phyloP scores from a whole-genome alignment of 2,797 vertebrate species.

The Protonibea diacanthus region DNA sequence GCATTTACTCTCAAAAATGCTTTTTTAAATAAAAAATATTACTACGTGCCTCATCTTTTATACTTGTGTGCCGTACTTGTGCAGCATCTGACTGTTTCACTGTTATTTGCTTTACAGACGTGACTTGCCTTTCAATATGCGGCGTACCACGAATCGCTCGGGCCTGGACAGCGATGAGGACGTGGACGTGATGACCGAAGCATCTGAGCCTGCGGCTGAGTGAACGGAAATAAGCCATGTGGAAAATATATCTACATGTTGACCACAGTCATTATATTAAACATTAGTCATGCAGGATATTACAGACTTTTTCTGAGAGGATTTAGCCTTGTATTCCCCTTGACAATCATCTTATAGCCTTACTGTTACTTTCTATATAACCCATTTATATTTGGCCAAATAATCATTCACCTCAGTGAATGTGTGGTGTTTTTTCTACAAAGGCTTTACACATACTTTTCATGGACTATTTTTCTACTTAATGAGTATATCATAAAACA shows the following conservation, averaged over 20 bases:
- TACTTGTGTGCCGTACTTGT: background rate
- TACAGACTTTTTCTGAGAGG: background rate
- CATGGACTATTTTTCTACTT: conserved; percentile 67
- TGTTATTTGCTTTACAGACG: conserved; percentile 71
- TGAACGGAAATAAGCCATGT: conserved; percentile 52
- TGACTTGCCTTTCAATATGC: conserved; percentile 75
- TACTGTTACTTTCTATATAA: conserved; percentile 40
- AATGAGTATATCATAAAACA: conserved; percentile 30
- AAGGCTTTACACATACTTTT: conserved; percentile 38
- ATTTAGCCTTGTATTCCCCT: conserved; percentile 30
- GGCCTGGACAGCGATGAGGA: conserved; percentile 85
- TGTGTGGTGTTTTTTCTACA: conserved; percentile 55
- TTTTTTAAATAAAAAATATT: background rate
- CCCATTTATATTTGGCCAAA: conserved; percentile 66
- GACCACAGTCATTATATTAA: conserved; percentile 12
- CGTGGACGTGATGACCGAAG: conserved; percentile 60
- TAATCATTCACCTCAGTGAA: conserved; percentile 28
- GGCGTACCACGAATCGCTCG: conserved; percentile 64
- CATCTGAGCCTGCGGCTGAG: conserved; percentile 70
- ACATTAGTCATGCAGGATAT: conserved; percentile 10
- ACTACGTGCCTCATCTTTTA: background rate
- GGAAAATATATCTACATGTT: background rate
- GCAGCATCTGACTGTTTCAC: background rate
- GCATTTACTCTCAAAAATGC: too few species aligned
- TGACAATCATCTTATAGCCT: conserved; percentile 41